These are phyloP conservation scores for Delphinapterus leucas DNA, from an alignment of 2,113 vertebrate genomes.

Conservation along the genomic window DNA sequence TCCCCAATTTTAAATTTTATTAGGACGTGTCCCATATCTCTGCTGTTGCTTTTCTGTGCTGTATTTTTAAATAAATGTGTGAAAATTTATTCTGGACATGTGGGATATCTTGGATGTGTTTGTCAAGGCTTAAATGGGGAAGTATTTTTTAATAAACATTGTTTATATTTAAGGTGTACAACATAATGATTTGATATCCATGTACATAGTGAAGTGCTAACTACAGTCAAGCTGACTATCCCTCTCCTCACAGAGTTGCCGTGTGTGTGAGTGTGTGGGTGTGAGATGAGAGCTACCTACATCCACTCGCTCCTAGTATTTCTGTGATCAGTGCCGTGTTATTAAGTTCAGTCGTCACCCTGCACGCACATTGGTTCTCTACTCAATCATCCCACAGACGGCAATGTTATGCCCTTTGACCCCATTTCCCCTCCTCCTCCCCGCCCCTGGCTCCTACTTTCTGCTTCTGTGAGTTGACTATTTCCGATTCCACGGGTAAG, in stretches of 20 bases:
- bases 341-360: too few species aligned
- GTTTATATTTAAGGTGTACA: background rate
- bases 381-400: too few species aligned
- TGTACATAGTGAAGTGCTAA: background rate
- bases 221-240: background rate
- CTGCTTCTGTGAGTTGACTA: background rate
- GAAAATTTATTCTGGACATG: background rate
- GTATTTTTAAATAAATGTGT: background rate
- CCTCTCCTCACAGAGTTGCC: background rate
- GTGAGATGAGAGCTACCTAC: background rate
- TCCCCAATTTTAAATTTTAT: background rate
- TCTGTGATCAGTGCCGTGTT: background rate
- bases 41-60: background rate
- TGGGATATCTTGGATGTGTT: background rate
- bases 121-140: background rate
- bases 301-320: background rate
- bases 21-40: background rate
- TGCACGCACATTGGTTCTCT: background rate
- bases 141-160: background rate
- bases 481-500: background rate
- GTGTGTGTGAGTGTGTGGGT: background rate
- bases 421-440: background rate
- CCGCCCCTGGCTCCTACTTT: background rate
- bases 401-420: background rate
- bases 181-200: background rate